Evolutionary conservation across 2,113 vertebrate genomes (phyloP).

Genomic region (Baryphthengus martii): DNA sequence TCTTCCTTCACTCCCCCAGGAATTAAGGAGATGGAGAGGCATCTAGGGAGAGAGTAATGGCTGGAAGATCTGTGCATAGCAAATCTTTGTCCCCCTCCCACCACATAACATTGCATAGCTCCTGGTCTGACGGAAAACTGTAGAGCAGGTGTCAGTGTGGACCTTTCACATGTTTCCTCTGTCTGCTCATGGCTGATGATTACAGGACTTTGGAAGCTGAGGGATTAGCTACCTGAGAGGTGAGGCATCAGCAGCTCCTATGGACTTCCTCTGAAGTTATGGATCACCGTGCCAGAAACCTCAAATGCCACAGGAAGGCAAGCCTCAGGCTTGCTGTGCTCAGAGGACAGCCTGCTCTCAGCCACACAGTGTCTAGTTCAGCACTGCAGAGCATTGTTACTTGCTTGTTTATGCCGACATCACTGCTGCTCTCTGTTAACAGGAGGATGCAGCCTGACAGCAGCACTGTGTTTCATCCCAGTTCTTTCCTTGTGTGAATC

Average conservation of each 20-base stretch:
- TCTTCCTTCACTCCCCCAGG: fast-evolving
- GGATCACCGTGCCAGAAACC: neutral
- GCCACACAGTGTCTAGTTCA: neutral
- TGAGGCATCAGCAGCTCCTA: neutral
- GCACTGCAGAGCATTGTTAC: neutral
- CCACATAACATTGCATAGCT: neutral
- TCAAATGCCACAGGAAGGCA: neutral
- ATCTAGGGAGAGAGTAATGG: neutral
- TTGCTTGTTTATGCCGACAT: neutral
- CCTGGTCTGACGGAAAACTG: neutral
- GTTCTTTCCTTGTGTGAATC: neutral
- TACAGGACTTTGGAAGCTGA: neutral
- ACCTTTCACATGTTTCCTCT: neutral
- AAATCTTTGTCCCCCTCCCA: neutral
- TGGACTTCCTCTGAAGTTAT: neutral
- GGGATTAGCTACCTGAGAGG: neutral
- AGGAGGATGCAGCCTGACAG: neutral
- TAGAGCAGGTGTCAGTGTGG: neutral
- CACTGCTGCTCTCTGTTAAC: neutral
- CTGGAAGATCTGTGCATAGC: neutral
- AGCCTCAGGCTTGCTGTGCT: neutral
- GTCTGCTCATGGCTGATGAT: neutral
- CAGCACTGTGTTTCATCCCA: neutral
- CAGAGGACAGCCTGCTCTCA: neutral
- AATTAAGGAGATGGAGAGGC: neutral